Evolutionary conservation across 2,797 vertebrate genomes (phyloP), one percentile per base, ranked within the genome.

Genomic region (Myotis vivesi): DNA sequence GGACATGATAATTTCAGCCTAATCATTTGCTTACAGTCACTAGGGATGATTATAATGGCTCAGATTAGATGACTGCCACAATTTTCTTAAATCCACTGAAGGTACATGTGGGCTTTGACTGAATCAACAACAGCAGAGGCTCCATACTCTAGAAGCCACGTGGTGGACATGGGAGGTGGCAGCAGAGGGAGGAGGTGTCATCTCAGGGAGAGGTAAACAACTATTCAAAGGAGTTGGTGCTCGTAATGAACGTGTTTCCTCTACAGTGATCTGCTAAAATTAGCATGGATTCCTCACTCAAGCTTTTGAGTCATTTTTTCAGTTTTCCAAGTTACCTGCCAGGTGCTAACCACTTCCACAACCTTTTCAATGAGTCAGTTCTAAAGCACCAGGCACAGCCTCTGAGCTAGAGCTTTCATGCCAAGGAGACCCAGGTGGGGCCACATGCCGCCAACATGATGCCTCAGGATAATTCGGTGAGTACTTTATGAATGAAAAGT

Each of bases 371-470:
- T 38, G 49, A 89, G 17, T 75, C 64, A 0, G 2, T 36, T 62
- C 82, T 23, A 25, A 83, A 57, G 36, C 64, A 41, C 44, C 46
- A 59, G 57, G 38, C 46, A 51, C 8, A 49, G 30, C 4, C 44
- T 53, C 33, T 66, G 1, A 17, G 73, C 44, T 25, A 46, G 19
- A 64, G 33, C 5, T 8, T 10, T 8, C 57, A 19, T 4, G 6
- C 22, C 19, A 11, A 28, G 1, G 22, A 86, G 23, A 69, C 30
- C n/a, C 10, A 2, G 0, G 1, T 5, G 11, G 13, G 28, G 36
- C 16, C 0, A 0, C 12, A 7, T 0, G 46, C 25, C 41, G 23
- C 28, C 19, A 8, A 46, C 4, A 2, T 1, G 33, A 4, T 6
- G 12, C 33, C 19, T 33, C 44, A 28, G 16, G 44, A 36, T 1